phyloP scores from a whole-genome alignment of 2,888 invertebrate species.

The Hirudinaria manillensis region DNA sequence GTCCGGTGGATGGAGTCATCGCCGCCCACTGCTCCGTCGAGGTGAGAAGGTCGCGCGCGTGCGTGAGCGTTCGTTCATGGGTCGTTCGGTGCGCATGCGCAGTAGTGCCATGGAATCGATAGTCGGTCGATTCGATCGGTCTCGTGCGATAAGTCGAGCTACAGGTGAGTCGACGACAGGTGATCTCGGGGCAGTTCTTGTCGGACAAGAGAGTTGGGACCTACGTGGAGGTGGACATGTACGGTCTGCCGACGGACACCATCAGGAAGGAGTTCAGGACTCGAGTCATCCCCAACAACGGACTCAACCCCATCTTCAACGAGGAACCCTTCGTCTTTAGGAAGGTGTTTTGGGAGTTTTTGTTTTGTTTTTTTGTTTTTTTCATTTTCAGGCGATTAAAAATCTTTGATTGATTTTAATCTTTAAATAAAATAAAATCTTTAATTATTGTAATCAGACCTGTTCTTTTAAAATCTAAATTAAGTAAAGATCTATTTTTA shows the following conservation, averaged over 20 bases:
- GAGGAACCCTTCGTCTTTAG: slow-evolving; percentile 96
- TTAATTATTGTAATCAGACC: background rate
- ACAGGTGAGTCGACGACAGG: slow-evolving; percentile 56
- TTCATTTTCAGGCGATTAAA: background rate
- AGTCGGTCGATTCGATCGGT: no score
- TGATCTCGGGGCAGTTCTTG: slow-evolving; percentile 96
- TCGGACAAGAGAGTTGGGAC: slow-evolving; percentile 98
- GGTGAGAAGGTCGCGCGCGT: slow-evolving; percentile 56
- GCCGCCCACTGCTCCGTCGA: slow-evolving; percentile 95
- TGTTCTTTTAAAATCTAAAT: no score
- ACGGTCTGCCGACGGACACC: slow-evolving; percentile 89
- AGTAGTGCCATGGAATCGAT: no score
- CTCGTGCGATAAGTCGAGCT: no score
- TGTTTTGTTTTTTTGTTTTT: background rate
- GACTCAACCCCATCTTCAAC: slow-evolving; percentile 96
- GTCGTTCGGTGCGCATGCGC: no score
- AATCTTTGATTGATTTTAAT: background rate
- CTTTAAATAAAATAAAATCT: slow-evolving; percentile 32
- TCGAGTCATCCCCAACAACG: slow-evolving; percentile 88
- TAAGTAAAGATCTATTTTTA: no score
- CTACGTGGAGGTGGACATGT: slow-evolving; percentile 99
- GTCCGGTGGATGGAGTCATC: slow-evolving; percentile 97
- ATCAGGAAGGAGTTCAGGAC: slow-evolving; percentile 96
- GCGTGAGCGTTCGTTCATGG: no score
- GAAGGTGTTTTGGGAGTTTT: slow-evolving; percentile 62